Evolutionary conservation across 2,888 invertebrate genomes (phyloP), one percentile per base, ranked within the genome.

Genomic region (Melipona beecheii): DNA sequence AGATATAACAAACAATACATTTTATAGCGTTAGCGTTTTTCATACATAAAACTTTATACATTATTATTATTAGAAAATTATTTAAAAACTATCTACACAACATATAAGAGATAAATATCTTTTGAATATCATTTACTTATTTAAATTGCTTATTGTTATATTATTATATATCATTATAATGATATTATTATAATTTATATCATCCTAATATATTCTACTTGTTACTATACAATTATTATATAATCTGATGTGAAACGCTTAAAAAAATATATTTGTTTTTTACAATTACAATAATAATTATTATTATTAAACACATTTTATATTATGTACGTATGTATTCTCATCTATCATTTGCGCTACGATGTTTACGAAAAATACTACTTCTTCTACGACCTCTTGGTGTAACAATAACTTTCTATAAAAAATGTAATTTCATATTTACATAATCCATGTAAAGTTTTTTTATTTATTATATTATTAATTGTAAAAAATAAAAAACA

Each of bases 381-480:
- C 93, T 93, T 66, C 92, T 89, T 78, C 92, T 86, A 60, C 92
- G 91, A 66, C 82, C 84, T 84, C 87, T 90, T 27, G 93, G 93
- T 9, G 93, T 93, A 54, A 88, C 86, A 21, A 87, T 58, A 80
- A 80, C 75, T 71, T 91, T 92, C 93, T 93, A 78, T 84, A 68
- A 75, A 86, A 87, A 78, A 69, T 24, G 74, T 43, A 17, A 73
- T n/a, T 78, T 24, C 9, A 27, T 71, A 60, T 31, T 62, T 75
- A 56, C 15, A 74, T 49, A 43, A 27, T 19, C 54, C 66, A 56
- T 17, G 62, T 58, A 24, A 65, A 69, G 36, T 49, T 62, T 65
- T 65, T 79, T 73, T 50, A 66, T 49, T 54, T 36, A 60, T 50
- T 31, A 54, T 43, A 54, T 49, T 58, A 65, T 64, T 43, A 50